These are phyloP conservation scores for Lithophane leautieri DNA, from an alignment of 2,888 invertebrate species.

Conservation along the genomic window DNA sequence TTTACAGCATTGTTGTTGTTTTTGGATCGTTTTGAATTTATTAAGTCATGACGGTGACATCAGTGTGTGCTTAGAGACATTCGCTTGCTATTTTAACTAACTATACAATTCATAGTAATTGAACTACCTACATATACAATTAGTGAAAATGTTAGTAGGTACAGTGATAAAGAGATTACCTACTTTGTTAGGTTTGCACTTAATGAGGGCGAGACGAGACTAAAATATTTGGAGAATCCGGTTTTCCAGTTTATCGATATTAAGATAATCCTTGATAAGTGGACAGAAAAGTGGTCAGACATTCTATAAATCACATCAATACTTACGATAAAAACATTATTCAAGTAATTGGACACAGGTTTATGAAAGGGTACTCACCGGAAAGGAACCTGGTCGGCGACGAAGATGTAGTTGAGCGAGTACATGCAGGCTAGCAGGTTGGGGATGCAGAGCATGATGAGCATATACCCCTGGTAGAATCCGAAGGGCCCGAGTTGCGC, in stretches of 20 bases:
- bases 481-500: conserved; percentile 85
- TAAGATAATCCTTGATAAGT: conserved; percentile 27
- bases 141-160: not conserved
- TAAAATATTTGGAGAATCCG: not conserved
- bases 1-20: not conserved
- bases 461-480: conserved; percentile 82
- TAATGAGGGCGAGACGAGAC: conserved; percentile 16
- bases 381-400: conserved; percentile 89
- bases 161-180: conserved; percentile 11
- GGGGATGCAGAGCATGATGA: conserved; percentile 85
- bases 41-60: not conserved
- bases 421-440: conserved; percentile 89
- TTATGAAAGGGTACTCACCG: conserved; percentile 80
- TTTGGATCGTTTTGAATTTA: not conserved
- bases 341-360: conserved; percentile 2
- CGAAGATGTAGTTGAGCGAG: conserved; percentile 90
- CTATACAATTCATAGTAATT: not conserved
- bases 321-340: not conserved
- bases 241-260: conserved; percentile 20
- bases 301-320: not conserved
- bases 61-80: not conserved
- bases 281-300: conserved; percentile 10
- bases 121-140: not conserved
- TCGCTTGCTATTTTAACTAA: not conserved
- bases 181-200: conserved; percentile 11